A percentile compares a stretch with the other conserved stretches of the same genome.
Evolutionary conservation across 2,113 vertebrate species (phyloP).

Genomic region (Alosa alosa): DNA sequence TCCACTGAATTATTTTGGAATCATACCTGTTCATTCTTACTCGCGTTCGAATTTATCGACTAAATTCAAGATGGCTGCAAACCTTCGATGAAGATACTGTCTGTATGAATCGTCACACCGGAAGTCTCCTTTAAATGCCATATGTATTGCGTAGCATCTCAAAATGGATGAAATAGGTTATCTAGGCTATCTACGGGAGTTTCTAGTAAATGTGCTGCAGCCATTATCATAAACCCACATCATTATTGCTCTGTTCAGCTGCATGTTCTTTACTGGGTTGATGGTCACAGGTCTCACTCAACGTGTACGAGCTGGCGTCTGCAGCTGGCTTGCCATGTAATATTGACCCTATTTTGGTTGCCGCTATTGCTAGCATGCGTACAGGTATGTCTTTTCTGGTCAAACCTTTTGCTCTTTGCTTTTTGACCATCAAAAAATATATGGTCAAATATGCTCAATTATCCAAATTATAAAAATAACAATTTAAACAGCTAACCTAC

Average conservation of each 20-base stretch:
- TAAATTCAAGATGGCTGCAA: too few relatives aligned
- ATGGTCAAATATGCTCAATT: not conserved
- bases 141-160: not conserved
- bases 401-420: not conserved
- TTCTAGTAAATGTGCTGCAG: not conserved
- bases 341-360: constrained; percentile 82
- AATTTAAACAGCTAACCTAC: not conserved
- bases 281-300: constrained; percentile 76
- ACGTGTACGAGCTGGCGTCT: constrained; percentile 84
- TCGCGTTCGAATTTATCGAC: too few relatives aligned
- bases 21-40: too few relatives aligned
- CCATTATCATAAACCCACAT: not conserved
- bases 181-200: not conserved
- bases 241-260: not conserved
- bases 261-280: not conserved
- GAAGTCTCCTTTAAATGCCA: too few relatives aligned
- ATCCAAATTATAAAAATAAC: not conserved
- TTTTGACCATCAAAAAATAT: not conserved
- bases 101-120: too few relatives aligned
- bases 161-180: not conserved
- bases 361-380: constrained; percentile 75
- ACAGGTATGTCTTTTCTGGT: constrained; percentile 68
- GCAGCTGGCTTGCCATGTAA: constrained; percentile 83
- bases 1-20: too few relatives aligned
- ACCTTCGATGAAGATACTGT: too few relatives aligned